phyloP scores from a whole-genome alignment of 1,140 invertebrate species.

The Drosophila ercepeae region DNA sequence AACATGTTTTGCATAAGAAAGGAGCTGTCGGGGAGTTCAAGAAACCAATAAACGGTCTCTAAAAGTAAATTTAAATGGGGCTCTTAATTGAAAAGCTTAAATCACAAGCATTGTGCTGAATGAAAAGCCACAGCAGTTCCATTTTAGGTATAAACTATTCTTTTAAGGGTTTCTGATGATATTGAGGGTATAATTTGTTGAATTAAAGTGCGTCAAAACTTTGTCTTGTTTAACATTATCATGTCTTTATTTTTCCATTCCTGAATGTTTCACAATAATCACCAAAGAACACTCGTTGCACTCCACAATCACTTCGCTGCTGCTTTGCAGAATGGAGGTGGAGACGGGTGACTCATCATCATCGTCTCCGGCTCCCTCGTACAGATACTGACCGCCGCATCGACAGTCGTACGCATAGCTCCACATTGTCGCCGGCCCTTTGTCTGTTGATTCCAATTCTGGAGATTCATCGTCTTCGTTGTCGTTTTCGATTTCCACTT shows the following conservation, averaged over 20 bases:
- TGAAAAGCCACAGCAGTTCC: background rate
- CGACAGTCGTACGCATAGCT: constrained; percentile 75
- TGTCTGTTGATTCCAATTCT: constrained; percentile 46
- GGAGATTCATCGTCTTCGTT: constrained; percentile 3
- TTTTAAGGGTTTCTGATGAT: background rate
- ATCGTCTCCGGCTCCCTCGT: constrained; percentile 54
- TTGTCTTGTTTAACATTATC: too few species aligned
- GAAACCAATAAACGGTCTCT: constrained; percentile 58
- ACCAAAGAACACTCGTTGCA: constrained; percentile 82
- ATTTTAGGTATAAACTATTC: background rate
- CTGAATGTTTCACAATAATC: constrained; percentile 68
- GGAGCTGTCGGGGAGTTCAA: constrained; percentile 52
- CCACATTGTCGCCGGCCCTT: constrained; percentile 48
- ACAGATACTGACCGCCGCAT: constrained; percentile 80
- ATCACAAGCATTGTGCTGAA: constrained; percentile 4
- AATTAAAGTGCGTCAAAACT: background rate
- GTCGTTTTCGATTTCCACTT: constrained; percentile 31
- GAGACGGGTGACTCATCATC: constrained; percentile 51
- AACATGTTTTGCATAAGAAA: constrained; percentile 67
- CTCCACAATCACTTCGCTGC: constrained; percentile 79
- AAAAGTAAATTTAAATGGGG: constrained; percentile 29
- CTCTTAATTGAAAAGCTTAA: constrained; percentile 41
- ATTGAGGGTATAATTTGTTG: too few species aligned
- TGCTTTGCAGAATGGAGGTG: constrained; percentile 16
- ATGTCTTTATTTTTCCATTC: constrained; percentile 40